These are phyloP conservation scores for Coendou prehensilis DNA, from an alignment of 2,797 vertebrate species.

Conservation along the genomic window DNA sequence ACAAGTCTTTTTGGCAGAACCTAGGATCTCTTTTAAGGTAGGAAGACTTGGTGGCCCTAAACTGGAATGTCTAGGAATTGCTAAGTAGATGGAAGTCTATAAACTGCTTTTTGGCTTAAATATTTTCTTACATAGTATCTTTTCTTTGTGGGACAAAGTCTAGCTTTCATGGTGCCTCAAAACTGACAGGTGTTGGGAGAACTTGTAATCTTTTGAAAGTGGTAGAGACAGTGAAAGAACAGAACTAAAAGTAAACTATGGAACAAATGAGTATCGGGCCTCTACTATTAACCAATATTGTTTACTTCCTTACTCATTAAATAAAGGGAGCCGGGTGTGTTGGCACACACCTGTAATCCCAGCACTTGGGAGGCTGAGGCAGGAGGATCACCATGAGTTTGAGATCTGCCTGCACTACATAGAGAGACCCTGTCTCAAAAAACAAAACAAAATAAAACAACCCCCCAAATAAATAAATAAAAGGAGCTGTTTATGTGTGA, in stretches of 20 bases:
- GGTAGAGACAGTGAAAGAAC: not conserved
- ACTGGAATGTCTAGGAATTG: slow-evolving; percentile 30
- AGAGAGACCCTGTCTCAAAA: not conserved
- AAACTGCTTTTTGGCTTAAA: slow-evolving; percentile 33
- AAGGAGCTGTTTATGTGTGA: not conserved
- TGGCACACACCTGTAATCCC: not conserved
- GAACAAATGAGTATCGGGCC: not conserved
- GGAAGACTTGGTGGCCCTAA: slow-evolving; percentile 8
- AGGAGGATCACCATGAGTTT: not conserved
- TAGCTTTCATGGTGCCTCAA: slow-evolving; percentile 46
- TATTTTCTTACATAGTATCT: slow-evolving; percentile 47
- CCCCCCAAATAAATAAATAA: not conserved
- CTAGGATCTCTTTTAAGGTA: not conserved
- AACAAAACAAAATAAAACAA: not conserved
- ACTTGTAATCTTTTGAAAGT: not conserved
- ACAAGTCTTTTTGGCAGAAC: not conserved
- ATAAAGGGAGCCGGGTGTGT: not conserved
- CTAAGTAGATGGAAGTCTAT: not conserved
- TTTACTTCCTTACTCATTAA: slow-evolving; percentile 38
- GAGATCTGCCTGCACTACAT: not conserved
- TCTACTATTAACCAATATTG: not conserved
- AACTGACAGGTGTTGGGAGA: slow-evolving; percentile 41
- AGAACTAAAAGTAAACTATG: slow-evolving; percentile 50
- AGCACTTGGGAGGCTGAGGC: not conserved
- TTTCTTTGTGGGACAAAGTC: slow-evolving; percentile 57